Evolutionary conservation across 1,140 invertebrate genomes (phyloP), one percentile per base, ranked within the genome.

Genomic region (Lepidurus arcticus): DNA sequence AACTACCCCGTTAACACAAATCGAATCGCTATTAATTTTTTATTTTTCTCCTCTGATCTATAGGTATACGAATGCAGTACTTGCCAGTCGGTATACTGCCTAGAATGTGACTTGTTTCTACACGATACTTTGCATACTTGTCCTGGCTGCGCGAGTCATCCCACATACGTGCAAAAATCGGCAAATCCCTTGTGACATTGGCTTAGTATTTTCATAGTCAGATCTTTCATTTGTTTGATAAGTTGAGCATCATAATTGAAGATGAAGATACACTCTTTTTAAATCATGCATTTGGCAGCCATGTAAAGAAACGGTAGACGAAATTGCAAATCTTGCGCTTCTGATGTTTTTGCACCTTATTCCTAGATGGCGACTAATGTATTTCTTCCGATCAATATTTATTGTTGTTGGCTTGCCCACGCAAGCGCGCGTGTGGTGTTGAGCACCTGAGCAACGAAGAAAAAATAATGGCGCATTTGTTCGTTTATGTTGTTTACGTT

Each of bases 71-170:
- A 89, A 73, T 99, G 97, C 86, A 87, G 87, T 47, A 90, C 89
- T 73, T 99, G 97, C 85, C 83, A 85, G 0, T 89, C 92, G 81
- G 85, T 89, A 45, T 98, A 94, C 85, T 99, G 97, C 84, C 87
- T 95, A 79, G 95, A 98, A 83, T 99, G 97, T 88, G 97, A 98
- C 87, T 88, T 95, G 78, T 96, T 97, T 84, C 91, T 98, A 76
- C 94, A 98, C 81, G 94, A 96, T 81, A 92, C 93, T 3, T 85
- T 98, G 44, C 96, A 98, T 84, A 93, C 92, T 10, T 99, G 97
- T 87, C 96, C 96, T 24, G 96, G 95, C 42, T 99, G 97, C 89
- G 91, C 94, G 21, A 88, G 86, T 16, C 88, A 88, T 85, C 83
- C 86, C 44, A 82, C 85, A 76, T 87, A 85, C 43, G 88, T 87